Base-by-base conservation (phyloP, 37 sponge, comb jelly and placozoan species). In the Amphimedon queenslandica region DNA sequence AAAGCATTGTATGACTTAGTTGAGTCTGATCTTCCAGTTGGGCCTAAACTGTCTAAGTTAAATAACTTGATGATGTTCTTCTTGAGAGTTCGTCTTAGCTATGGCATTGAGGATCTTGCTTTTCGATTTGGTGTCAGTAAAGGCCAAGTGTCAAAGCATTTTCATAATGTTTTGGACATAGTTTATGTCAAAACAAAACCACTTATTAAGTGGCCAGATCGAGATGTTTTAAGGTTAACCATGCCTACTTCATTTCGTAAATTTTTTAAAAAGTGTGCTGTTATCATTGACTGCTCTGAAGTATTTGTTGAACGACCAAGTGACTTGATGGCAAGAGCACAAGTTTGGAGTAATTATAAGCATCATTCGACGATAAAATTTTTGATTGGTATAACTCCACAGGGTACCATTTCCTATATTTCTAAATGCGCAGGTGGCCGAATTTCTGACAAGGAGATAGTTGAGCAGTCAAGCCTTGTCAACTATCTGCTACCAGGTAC, bases 401-500 rank as follows among this genome's bases (percentile, higher is more conserved):
- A 74, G 33, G 75, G 75, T 24, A 60, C 63, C 0, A 58, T 74
- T 18, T 60, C 63, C 6, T 74, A 27, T 60, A 58, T 74, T 60
- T 74, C 75, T 16, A 57, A 74, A 34, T 57, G 63, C 28, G 36
- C 28, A 33, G 75, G 75, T 61, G 75, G 75, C 29, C 31, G 63
- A 37, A 60, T 60, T 10, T 56, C 58, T 58, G 75, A 72, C 3
- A 72, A 72, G 28, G 55, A 55, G 31, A 60, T 74, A 32, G 57
- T 57, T 28, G 75, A 58, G 75, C 24, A 57, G 38, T 67, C 70
- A 32, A 33, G 70, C 16, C 31, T 82, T 1, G 37, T 82, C 25
- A 28, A 82, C 1, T 35, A 80, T 11, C 64, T 82, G 10, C 64
- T 78, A 23, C 84, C 77, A 3, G 70, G 42, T 60, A 60, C 8